phyloP scores from a whole-genome alignment of 2,888 invertebrate genomes.

The Zaprionus lineosus region DNA sequence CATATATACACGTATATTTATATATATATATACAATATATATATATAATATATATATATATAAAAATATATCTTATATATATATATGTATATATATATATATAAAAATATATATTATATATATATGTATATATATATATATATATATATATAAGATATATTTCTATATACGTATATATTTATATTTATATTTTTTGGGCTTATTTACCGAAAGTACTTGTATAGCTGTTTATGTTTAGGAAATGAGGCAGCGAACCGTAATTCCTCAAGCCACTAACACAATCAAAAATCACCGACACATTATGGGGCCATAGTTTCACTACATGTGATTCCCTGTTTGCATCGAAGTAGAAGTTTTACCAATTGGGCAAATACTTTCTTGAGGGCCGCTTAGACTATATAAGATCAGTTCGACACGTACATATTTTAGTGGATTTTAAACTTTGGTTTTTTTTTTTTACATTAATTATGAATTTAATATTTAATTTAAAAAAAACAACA shows the following conservation, averaged over 20 bases:
- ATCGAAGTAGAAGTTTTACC: not conserved
- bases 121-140: not conserved
- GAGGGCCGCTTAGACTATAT: too few species aligned
- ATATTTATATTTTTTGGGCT: too few species aligned
- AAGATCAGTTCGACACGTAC: too few species aligned
- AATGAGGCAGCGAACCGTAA: constrained; percentile 58
- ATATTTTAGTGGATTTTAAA: too few species aligned
- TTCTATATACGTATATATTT: not conserved
- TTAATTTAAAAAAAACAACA: too few species aligned
- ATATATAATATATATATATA: too few species aligned
- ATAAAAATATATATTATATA: not conserved
- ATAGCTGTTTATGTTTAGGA: constrained; percentile 47
- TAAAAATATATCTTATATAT: too few species aligned
- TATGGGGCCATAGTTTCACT: constrained; percentile 36
- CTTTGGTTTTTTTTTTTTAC: too few species aligned
- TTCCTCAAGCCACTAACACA: constrained; percentile 53
- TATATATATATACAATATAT: too few species aligned
- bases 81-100: constrained; percentile 1
- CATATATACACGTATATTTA: too few species aligned
- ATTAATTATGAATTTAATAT: too few species aligned
- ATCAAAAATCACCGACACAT: constrained; percentile 33
- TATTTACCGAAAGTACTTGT: constrained; percentile 14
- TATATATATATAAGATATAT: not conserved
- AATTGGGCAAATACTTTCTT: constrained; percentile 1
- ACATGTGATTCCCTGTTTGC: not conserved